Evolutionary conservation across 2,113 vertebrate species (phyloP).

Genomic region (Austrofundulus limnaeus): DNA sequence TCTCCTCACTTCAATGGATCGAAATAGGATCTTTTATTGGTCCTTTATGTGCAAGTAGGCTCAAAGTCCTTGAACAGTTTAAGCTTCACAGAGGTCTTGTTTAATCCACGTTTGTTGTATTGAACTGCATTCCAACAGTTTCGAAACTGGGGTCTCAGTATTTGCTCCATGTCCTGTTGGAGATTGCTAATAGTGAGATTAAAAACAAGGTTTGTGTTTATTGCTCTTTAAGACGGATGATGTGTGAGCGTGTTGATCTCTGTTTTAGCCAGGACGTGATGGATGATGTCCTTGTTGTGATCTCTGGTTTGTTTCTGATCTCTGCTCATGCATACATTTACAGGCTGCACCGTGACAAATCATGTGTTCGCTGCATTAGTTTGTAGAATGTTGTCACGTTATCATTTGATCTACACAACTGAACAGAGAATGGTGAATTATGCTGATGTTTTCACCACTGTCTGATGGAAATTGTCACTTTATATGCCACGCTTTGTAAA

Average conservation of each 20-base stretch:
- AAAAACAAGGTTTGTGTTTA: constrained; percentile 45
- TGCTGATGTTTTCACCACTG: constrained; percentile 21
- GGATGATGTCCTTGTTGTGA: constrained; percentile 50
- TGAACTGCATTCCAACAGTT: neutral
- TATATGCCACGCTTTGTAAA: constrained; percentile 2
- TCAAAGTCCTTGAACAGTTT: too few species aligned
- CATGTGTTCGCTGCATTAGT: constrained; percentile 14
- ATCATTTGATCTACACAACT: constrained; percentile 24
- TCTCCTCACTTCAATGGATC: too few species aligned
- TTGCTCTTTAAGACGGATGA: constrained; percentile 26
- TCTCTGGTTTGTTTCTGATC: constrained; percentile 38
- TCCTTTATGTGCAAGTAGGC: too few species aligned
- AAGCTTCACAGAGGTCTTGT: too few species aligned
- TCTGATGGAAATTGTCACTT: neutral
- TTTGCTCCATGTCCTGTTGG: neutral
- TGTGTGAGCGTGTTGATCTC: constrained; percentile 16
- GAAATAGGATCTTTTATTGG: too few species aligned
- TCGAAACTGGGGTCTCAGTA: too few species aligned
- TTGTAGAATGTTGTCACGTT: constrained; percentile 12
- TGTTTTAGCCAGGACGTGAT: constrained; percentile 43
- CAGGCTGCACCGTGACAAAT: constrained; percentile 14
- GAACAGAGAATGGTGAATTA: constrained; percentile 9
- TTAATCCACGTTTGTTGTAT: neutral
- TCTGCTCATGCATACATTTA: constrained; percentile 32
- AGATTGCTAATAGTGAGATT: constrained; percentile 7